Evolutionary conservation across 2,888 invertebrate genomes (phyloP), one percentile per base, ranked within the genome.

Genomic region (Nasonovia ribisnigri): DNA sequence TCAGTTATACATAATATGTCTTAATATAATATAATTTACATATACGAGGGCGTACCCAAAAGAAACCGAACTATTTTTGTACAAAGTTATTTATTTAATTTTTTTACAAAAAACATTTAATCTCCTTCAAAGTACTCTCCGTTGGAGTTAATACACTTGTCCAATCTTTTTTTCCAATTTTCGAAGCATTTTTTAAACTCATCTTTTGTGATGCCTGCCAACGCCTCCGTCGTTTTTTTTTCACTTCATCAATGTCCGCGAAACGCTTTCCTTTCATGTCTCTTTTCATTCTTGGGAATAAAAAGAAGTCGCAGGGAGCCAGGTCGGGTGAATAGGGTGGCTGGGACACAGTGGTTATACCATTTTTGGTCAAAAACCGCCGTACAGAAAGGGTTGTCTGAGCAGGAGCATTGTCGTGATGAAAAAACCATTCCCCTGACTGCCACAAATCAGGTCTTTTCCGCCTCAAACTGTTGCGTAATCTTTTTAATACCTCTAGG

Each of bases 381-480:
- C 48, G 48, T 20, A 94, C 92, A 86, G 90, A 94, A 77, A 92
- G n/a, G 24, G 94, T 57, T 43, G 94, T 94, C 92, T 94, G 95
- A 86, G 94, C 94, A n/a, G 93, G 94, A 13, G 94, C 94, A 57
- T 95, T 94, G 92, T 95, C 94, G 89, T 94, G 94, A 88, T 95
- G 95, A 93, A 95, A 94, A 57, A 94, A 94, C 95, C 95, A 95
- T 86, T 94, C 94, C 43, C 94, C 94, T 36, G 94, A 84, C 60
- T 57, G 91, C 93, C 95, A 94, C 51, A 43, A 84, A 43, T 84
- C 43, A 84, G 84, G 84, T 42, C n/a, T 87, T 87, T 93, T 90
- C 86, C 94, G 93, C 48, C 48, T 29, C 89, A 95, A 94, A 93
- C 91, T 94, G 84, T 95, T 94, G 92, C 94, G 94, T 94, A 95